phyloP scores from a whole-genome alignment of 2,113 vertebrate genomes.

The human region DNA sequence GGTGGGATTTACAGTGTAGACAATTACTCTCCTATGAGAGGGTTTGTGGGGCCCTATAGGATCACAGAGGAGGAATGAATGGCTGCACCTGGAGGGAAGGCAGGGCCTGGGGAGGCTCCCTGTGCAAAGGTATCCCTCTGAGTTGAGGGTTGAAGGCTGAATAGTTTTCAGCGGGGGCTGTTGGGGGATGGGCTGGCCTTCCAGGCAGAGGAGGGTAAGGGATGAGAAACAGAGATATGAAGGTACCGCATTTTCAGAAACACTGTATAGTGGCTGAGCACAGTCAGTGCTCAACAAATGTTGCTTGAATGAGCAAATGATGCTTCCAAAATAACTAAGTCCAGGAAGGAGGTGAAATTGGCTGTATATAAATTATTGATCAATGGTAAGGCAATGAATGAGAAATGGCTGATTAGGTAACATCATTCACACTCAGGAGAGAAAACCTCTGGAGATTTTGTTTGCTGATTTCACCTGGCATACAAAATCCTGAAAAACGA shows the following conservation, averaged over 20 bases:
- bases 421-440: background rate
- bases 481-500: background rate
- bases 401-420: background rate
- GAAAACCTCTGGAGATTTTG: background rate
- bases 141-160: too few species aligned
- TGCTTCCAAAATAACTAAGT: background rate
- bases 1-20: too few species aligned
- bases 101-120: background rate
- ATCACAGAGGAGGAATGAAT: background rate
- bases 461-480: background rate
- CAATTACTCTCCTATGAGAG: background rate
- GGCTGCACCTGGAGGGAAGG: too few species aligned
- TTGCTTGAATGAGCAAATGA: background rate
- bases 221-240: background rate
- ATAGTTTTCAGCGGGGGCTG: background rate
- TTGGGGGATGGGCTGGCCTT: background rate
- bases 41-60: accelerated
- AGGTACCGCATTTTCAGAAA: background rate
- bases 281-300: background rate
- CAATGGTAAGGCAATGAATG: too few species aligned
- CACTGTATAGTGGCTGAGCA: too few species aligned
- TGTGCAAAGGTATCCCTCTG: too few species aligned
- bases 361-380: background rate
- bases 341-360: background rate
- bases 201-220: too few species aligned